Evolutionary conservation across 2,888 invertebrate genomes (phyloP).

Genomic region (Leucophenga montana): DNA sequence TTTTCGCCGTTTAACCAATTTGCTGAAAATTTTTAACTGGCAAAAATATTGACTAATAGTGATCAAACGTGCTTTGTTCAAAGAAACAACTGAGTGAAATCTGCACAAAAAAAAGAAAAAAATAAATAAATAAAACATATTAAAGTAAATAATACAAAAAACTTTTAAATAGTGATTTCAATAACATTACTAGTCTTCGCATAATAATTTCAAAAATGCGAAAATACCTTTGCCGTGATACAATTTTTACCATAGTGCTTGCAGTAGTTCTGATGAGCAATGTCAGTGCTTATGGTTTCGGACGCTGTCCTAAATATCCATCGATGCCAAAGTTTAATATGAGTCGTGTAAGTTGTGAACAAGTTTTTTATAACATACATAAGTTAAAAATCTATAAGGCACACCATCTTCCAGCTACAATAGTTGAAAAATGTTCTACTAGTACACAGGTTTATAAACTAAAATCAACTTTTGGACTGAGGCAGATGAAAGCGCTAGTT

Average conservation of each 20-base stretch:
- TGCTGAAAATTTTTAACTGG: too few relatives aligned
- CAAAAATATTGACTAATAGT: too few relatives aligned
- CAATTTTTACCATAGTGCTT: background rate
- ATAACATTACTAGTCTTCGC: background rate
- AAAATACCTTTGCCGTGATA: background rate
- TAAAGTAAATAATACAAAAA: background rate
- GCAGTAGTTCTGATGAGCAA: background rate
- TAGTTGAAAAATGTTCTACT: too few relatives aligned
- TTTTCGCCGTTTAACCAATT: background rate
- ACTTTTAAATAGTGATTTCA: background rate
- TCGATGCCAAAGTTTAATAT: conserved; percentile 80
- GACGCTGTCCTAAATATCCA: conserved; percentile 80
- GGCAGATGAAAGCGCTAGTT: too few relatives aligned
- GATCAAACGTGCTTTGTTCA: too few relatives aligned
- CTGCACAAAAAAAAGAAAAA: background rate
- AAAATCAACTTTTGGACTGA: too few relatives aligned
- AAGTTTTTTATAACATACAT: too few relatives aligned
- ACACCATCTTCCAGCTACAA: too few relatives aligned
- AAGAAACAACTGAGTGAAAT: background rate
- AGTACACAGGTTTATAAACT: too few relatives aligned
- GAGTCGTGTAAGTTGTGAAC: conserved; percentile 76
- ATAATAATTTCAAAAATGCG: background rate
- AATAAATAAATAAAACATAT: background rate
- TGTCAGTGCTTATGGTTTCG: conserved; percentile 75
- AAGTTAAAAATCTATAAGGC: too few relatives aligned